Base-by-base conservation (phyloP, 1,140 invertebrate genomes). In the Centruroides vittatus region DNA sequence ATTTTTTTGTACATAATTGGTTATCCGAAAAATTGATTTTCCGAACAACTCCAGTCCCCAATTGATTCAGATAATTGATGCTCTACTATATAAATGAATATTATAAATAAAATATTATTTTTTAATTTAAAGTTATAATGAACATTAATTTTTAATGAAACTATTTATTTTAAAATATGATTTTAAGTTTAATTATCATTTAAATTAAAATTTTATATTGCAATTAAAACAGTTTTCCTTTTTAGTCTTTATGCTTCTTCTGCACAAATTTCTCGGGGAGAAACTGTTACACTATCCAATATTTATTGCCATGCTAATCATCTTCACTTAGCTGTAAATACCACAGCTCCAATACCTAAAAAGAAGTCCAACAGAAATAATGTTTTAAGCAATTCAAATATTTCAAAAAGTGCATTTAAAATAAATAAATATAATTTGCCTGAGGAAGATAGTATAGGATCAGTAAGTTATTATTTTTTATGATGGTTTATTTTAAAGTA, bases 271-370 rank as follows among this genome's bases (percentile, higher is more conserved):
- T 67, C 72, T 1, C 74, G 75, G 47, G 80, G 78, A 3, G 79
- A 81, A 65, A 79, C 78, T 57, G 74, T 84, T 3, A 75, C 75
- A 49, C 68, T 84, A 41, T 73, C 75, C 7, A 76, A 77, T 59
- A 70, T 85, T 35, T 78, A 76, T 67, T 78, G 80, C 50, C 72
- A 81, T 63, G 77, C 77, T 11, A 78, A 82, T 66, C 79, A 80
- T 65, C 71, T 84, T 5, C 77, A 82, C 55, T 72, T 84, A 9
- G 72, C 81, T 59, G 78, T 84, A 6, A 80, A 84, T 60, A 84
- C 83, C 3, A 83, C 81, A 4, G 80, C 78, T 0, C 81, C 81
- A 1, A 72, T 82, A 11, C 74, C 75, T 34, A 64, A 67, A 61
- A 52, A 59, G n/a, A n/a, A 52, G 9, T 53, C 11, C 4, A 57